Base-by-base conservation (phyloP, 2,797 vertebrate species). In the Clamator glandarius region DNA sequence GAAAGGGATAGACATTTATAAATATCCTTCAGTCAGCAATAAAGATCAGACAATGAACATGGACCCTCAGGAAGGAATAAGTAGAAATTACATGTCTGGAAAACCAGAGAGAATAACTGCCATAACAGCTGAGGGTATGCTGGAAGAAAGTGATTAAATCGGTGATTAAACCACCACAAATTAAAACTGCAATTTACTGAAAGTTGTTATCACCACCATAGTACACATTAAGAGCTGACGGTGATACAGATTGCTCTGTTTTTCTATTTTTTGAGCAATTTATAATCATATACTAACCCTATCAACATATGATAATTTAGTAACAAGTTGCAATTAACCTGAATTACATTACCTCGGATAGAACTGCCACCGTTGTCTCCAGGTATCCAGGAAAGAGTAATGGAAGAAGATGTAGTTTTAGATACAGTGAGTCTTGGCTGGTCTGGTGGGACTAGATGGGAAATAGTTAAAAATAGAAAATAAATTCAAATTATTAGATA, bases 281-380 rank as follows among this genome's bases (percentile, higher is more conserved):
- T 59, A 84, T 91, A 81, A 86, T 70, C 73, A 50, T n/a, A 61
- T 31, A 73, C 29, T 73, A 88, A 69, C 66, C 35, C 35, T 81
- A 67, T 81, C 82, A 93, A 76, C 12, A 42, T 48, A 61, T 6
- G 31, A 76, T 42, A 51, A 88, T 79, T 67, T 31, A 79, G 26
- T 28, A 42, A 59, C 75, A 77, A 81, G 79, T 4, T 59, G 36
- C 19, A 74, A 81, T 75, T 84, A 90, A 87, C 3, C 20, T 70
- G 8, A 64, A 51, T 36, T 59, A 57, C 25, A 76, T 98, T 96
- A 99, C 99, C 99, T 99, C 99, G 98, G 95, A 99, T 99, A 36
- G 99, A 99, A 92, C 99, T 99, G 89, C 99, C 99, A 59, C 99
- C 99, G 1, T 99, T 99, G 97, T 99, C 99, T 80, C 99, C 99